These are phyloP conservation scores for Rhynchonycteris naso DNA, from an alignment of 2,797 vertebrate genomes.

Conservation along the genomic window DNA sequence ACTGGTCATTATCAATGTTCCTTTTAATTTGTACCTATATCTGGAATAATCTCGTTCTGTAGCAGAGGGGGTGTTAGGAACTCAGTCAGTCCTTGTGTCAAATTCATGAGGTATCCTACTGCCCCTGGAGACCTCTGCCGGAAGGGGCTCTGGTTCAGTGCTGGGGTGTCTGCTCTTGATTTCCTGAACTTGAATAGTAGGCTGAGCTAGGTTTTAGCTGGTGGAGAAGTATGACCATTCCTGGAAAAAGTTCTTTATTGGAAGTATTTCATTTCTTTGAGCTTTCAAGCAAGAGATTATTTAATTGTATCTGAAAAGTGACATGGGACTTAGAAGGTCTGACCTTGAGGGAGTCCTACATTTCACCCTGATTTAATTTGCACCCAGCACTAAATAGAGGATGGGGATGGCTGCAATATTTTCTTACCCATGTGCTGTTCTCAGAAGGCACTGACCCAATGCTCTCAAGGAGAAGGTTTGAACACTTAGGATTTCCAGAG, in stretches of 20 bases:
- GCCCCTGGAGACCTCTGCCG: not conserved
- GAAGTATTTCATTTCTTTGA: not conserved
- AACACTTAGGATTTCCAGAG: not conserved
- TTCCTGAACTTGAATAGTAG: not conserved
- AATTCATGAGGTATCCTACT: not conserved
- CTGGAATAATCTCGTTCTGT: not conserved
- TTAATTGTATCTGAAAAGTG: not conserved
- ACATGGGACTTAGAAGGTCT: not conserved
- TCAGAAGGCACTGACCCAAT: not conserved
- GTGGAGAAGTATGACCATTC: not conserved
- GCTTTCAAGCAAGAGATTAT: constrained; percentile 29
- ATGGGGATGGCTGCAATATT: not conserved
- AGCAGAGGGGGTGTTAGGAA: not conserved
- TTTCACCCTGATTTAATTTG: constrained; percentile 37
- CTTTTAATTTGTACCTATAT: not conserved
- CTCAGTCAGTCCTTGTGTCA: not conserved
- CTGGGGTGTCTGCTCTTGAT: not conserved
- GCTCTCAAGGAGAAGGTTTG: not conserved
- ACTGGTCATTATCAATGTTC: not conserved
- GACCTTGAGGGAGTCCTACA: constrained; percentile 21
- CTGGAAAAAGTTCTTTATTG: constrained; percentile 28
- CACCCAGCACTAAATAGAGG: not conserved
- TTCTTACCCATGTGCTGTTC: not conserved
- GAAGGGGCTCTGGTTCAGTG: not conserved
- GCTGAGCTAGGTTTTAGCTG: not conserved